Evolutionary conservation across 2,888 invertebrate genomes (phyloP), one percentile per base, ranked within the genome.

Genomic region (Perithous albicinctus): DNA sequence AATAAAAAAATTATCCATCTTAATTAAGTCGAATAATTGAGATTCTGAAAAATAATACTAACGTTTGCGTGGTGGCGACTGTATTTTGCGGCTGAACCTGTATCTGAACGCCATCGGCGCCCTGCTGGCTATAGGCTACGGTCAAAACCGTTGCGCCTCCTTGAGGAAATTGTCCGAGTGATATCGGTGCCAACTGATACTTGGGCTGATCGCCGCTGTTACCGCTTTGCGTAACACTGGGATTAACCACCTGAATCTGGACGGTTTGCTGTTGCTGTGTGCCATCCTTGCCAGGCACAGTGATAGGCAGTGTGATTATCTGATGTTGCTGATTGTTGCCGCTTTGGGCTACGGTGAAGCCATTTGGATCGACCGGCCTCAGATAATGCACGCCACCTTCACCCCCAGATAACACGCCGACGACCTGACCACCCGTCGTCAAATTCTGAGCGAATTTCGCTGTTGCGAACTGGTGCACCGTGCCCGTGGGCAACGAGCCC

Each of bases 371-470:
- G 54, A 95, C 93, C 0, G 95, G 95, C 64, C 96, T 94, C 85
- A 96, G 94, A 90, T 96, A 97, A 91, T 96, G 96, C 54, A 96
- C 95, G 4, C 96, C 96, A 35, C 96, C 96, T 87, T 96, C 95
- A 85, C 96, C 95, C 12, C 95, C 94, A 72, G 95, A 95, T 8
- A 96, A 93, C 86, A 96, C 95, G 1, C 96, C 95, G 29, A 96
- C 95, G 61, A 96, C 95, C 93, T 96, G 96, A 73, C 95, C 95
- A 78, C 95, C 93, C 4, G 96, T 94, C 0, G 95, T 94, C 87
- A 95, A 94, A 90, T 96, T 96, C 91, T 96, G 96, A 64, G 96
- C 94, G 81, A 95, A 94, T 91, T 97, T 96, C 1, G 96, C 94
- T 20, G 95, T 94, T 20, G 95, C 93, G 89, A 95, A 95, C 89